A percentile compares a stretch with the other conserved stretches of the same genome.
phyloP scores from a whole-genome alignment of 2,888 invertebrate species.

The Cephalotes varians region DNA sequence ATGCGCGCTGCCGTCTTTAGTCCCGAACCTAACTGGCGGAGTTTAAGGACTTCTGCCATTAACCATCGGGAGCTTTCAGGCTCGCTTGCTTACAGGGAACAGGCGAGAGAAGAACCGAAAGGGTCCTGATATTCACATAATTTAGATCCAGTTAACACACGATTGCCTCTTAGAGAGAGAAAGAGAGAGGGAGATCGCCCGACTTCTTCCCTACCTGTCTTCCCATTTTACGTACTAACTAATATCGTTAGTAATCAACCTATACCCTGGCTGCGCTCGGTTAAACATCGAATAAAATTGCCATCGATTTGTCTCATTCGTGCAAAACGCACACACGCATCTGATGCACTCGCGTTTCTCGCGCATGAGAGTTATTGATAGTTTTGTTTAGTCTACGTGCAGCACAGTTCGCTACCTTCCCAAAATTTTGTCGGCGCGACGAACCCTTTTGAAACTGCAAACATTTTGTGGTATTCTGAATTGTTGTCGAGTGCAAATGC shows the following conservation, averaged over 20 bases:
- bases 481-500: constrained; percentile 14
- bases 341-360: background rate
- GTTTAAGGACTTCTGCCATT: constrained; percentile 69
- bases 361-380: constrained; percentile 36
- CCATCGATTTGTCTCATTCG: constrained; percentile 37
- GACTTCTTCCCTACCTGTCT: background rate
- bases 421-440: constrained; percentile 20
- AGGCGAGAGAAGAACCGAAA: constrained; percentile 27
- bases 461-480: constrained; percentile 31
- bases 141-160: constrained; percentile 41
- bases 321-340: background rate
- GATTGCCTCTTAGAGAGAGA: constrained; percentile 11
- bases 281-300: constrained; percentile 24
- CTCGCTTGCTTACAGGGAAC: constrained; percentile 14
- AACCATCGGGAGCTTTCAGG: constrained; percentile 60
- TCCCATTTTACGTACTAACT: constrained; percentile 15
- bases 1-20: constrained; percentile 30
- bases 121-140: constrained; percentile 53
- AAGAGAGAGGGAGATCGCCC: background rate
- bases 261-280: background rate
- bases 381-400: constrained; percentile 42
- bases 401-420: background rate
- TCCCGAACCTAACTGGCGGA: constrained; percentile 48
- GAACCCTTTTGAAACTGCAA: constrained; percentile 23
- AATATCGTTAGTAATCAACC: constrained; percentile 36